Evolutionary conservation across 2,797 vertebrate genomes (phyloP).

Genomic region (Rhodeus uyekii): DNA sequence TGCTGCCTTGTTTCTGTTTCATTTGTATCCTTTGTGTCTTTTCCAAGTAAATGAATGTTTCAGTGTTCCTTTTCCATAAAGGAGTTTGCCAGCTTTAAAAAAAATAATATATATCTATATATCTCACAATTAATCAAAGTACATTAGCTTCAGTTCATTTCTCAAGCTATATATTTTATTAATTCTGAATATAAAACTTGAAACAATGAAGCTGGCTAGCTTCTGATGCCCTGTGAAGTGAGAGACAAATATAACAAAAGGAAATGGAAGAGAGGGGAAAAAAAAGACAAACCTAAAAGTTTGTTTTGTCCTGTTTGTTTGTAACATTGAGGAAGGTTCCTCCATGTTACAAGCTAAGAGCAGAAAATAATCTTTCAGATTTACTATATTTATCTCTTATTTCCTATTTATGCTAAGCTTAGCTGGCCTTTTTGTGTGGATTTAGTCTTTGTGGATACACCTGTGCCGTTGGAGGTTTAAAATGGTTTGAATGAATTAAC

Average conservation of each 20-base stretch:
- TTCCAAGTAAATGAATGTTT: neutral
- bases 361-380: neutral
- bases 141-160: neutral
- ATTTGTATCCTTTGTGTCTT: neutral
- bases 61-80: neutral
- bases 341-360: neutral
- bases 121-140: neutral
- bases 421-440: neutral
- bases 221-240: constrained; percentile 6
- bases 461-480: neutral
- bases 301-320: neutral
- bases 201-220: constrained; percentile 23
- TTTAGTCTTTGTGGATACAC: neutral
- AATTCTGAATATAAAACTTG: neutral
- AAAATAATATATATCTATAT: neutral
- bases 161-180: neutral
- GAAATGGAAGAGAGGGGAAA: neutral
- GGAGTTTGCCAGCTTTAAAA: constrained; percentile 20
- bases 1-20: neutral
- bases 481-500: neutral
- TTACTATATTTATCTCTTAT: neutral
- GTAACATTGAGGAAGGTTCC: neutral
- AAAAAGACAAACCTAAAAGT: neutral
- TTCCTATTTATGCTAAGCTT: neutral
- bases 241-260: neutral